A percentile compares a stretch with the other conserved stretches of the same genome.
These are phyloP conservation scores for Triplophysa bombifrons DNA, from an alignment of 2,797 vertebrate species.

Conservation along the genomic window DNA sequence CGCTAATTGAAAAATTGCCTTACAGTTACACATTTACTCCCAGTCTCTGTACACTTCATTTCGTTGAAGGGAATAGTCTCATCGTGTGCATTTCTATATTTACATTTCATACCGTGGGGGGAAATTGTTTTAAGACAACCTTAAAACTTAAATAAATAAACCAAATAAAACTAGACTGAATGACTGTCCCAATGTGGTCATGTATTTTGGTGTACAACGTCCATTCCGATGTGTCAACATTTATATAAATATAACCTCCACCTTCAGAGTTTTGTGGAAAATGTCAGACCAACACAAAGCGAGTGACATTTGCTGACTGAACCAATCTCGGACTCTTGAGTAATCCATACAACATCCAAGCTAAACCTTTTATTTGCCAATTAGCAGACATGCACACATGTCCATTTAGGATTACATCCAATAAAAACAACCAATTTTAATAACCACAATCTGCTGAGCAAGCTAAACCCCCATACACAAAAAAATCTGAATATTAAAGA, in stretches of 20 bases:
- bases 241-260: constrained; percentile 51
- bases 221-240: constrained; percentile 35
- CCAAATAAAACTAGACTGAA: not conserved
- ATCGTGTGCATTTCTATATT: not conserved
- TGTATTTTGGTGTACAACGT: constrained; percentile 2
- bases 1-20: constrained; percentile 54
- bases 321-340: constrained; percentile 31
- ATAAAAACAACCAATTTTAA: constrained; percentile 35
- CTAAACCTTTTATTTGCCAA: constrained; percentile 31
- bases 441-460: constrained; percentile 52
- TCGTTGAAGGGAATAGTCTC: constrained; percentile 1
- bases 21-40: constrained; percentile 12
- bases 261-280: constrained; percentile 37
- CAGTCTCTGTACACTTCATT: not conserved
- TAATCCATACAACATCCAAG: constrained; percentile 29
- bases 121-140: not conserved
- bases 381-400: constrained; percentile 34
- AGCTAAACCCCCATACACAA: constrained; percentile 11
- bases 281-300: constrained; percentile 31
- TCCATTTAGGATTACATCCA: constrained; percentile 51
- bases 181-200: not conserved
- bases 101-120: not conserved
- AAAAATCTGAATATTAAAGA: constrained; percentile 25
- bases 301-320: constrained; percentile 43
- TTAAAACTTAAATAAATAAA: not conserved